Percentiles rank a stretch among this genome's conserved stretches.
Conservation (phyloP, 2,888 invertebrate species). For the Sclerodermus sp. region DNA sequence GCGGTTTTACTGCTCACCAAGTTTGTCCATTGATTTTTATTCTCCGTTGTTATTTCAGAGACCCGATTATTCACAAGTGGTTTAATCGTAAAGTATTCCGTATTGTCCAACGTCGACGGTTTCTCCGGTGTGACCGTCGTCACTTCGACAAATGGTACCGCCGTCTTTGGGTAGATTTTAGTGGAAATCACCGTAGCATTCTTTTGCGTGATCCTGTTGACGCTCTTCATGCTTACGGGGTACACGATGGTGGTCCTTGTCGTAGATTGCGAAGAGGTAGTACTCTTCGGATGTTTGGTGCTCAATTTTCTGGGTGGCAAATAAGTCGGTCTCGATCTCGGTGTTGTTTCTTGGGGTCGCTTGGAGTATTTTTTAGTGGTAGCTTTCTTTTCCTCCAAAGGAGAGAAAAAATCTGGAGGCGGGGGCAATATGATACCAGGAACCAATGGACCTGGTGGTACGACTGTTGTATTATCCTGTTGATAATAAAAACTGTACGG, state of each 20-base stretch:
- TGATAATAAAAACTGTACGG: conserved; percentile 86
- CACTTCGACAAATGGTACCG: conserved; percentile 25
- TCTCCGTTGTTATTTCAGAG: conserved; percentile 43
- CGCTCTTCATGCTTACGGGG: conserved; percentile 16
- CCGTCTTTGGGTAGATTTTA: conserved; percentile 9
- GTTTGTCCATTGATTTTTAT: conserved; percentile 50
- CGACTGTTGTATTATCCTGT: conserved; percentile 73
- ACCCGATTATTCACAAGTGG: conserved; percentile 36
- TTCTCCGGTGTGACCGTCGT: conserved; percentile 35
- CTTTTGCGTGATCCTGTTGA: conserved; percentile 18
- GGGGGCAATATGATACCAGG: conserved; percentile 88
- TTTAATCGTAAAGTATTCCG: conserved; percentile 28
- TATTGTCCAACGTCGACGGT: conserved; percentile 25
- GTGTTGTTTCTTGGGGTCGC: conserved; percentile 38
- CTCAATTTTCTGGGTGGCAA: conserved; percentile 37
- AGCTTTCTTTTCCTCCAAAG: conserved; percentile 62
- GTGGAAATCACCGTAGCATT: conserved; percentile 11
- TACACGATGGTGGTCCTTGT: conserved; percentile 12
- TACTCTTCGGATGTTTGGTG: conserved; percentile 12
- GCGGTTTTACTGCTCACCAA: conserved; percentile 65
- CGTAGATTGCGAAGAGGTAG: conserved; percentile 28
- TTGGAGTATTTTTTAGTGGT: conserved; percentile 33
- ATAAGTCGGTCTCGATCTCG: conserved; percentile 30
- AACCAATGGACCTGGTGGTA: conserved; percentile 83
- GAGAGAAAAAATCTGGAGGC: conserved; percentile 83